Evolutionary conservation across 2,888 invertebrate genomes (phyloP).

Genomic region (Nemoura dubitans): DNA sequence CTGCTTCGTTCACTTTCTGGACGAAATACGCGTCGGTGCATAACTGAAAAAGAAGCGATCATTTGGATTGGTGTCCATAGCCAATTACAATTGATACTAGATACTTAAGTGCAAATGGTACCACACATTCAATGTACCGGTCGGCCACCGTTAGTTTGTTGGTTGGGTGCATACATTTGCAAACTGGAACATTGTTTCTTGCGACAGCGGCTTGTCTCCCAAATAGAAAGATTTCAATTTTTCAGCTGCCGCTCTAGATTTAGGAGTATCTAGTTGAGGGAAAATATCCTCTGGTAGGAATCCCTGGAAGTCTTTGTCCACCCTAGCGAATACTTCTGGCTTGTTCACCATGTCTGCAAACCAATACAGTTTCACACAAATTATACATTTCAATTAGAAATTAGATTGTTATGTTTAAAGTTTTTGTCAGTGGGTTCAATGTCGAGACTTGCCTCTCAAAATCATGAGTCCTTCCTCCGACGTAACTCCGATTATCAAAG

Average conservation of each 20-base stretch:
- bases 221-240: constrained; percentile 45
- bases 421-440: neutral
- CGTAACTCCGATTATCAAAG: constrained; percentile 51
- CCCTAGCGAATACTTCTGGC: constrained; percentile 27
- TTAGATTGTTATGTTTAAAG: too few relatives aligned
- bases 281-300: constrained; percentile 37
- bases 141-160: too few relatives aligned
- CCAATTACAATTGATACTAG: too few relatives aligned
- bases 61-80: too few relatives aligned
- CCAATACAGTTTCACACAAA: neutral
- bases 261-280: neutral
- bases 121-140: too few relatives aligned
- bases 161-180: too few relatives aligned
- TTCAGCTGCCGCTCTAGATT: constrained; percentile 34
- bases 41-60: constrained; percentile 42
- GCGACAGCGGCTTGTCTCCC: constrained; percentile 40
- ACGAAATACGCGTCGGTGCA: constrained; percentile 44
- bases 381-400: neutral
- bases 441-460: constrained; percentile 43
- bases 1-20: constrained; percentile 41
- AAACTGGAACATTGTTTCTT: constrained; percentile 40
- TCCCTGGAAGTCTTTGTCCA: constrained; percentile 41
- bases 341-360: constrained; percentile 44
- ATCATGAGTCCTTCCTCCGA: constrained; percentile 52
- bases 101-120: too few relatives aligned